Conservation (phyloP, 2,888 invertebrate genomes). For the Nemurella pictetii region DNA sequence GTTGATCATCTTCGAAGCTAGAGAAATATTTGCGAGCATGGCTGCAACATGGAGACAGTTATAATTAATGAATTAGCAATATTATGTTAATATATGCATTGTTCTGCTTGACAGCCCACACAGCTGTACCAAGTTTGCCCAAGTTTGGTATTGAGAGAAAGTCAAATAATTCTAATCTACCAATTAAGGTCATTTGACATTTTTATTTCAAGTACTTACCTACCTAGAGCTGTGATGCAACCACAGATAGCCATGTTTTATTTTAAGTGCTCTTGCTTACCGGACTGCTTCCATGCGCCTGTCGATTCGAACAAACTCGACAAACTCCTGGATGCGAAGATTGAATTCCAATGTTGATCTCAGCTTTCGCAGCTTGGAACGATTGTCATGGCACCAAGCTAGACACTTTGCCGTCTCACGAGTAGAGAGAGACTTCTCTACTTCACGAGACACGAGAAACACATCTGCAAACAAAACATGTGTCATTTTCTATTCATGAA, state of each 20-base stretch:
- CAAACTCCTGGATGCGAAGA: conserved; percentile 89
- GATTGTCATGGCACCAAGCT: conserved; percentile 95
- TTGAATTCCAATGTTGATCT: conserved; percentile 96
- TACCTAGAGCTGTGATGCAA: neutral
- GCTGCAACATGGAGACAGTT: conserved; percentile 49
- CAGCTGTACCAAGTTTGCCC: neutral
- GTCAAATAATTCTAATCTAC: neutral
- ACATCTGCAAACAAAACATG: conserved; percentile 63
- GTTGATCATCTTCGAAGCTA: conserved; percentile 81
- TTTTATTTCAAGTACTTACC: neutral
- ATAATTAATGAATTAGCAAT: neutral
- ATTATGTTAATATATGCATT: neutral
- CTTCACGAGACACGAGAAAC: conserved; percentile 78
- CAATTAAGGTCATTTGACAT: neutral
- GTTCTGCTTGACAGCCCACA: neutral
- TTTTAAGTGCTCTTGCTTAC: conserved; percentile 47
- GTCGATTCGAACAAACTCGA: conserved; percentile 88
- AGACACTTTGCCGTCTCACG: conserved; percentile 88
- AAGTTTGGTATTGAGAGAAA: neutral
- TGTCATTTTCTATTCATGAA: conserved; percentile 51
- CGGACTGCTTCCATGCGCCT: conserved; percentile 87
- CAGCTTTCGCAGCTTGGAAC: conserved; percentile 90
- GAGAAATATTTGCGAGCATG: conserved; percentile 94
- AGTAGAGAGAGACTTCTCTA: conserved; percentile 80
- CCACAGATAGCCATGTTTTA: neutral